Base-by-base conservation (phyloP, 2,888 invertebrate species). In the Cremastinae sp. region DNA sequence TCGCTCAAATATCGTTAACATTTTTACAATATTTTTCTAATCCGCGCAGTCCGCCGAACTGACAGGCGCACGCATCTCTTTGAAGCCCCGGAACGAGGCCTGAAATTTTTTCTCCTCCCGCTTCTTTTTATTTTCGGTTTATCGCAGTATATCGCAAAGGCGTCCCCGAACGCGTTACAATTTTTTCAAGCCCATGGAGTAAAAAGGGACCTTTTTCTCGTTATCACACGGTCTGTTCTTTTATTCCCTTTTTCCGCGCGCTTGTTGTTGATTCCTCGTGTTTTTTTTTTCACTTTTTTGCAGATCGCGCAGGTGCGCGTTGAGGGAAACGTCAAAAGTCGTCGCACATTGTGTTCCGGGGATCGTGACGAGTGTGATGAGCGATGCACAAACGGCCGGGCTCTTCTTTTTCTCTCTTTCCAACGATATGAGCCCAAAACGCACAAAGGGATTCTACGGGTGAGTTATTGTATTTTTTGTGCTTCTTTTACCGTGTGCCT, bases 41-140 rank as follows among this genome's bases (percentile, higher is more conserved):
- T 28, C 28, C 28, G 2, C 28, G 62, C 62, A 59, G 59, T 66
- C 73, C 69, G 62, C 68, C 68, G 58, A 62, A 72, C 62, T 38
- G 75, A 71, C 71, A 71, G 61, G 68, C 36, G 66, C 75, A n/a
- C n/a, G n/a, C n/a, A n/a, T 28, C 5, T 28, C 28, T 75, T 75
- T 75, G 75, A 68, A n/a, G n/a, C 59, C 66, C 62, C 72, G 18
- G 68, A 75, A 68, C 58, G 71, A 68, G 71, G 62, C 62, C 56
- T 47, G 43, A 28, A 62, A 16, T 54, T 49, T 47, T 18, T 49
- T 18, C 58, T 20, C 61, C 54, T 38, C 49, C 65, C 45, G 59
- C 20, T 34, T 62, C 58, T 59, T 49, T 47, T 34, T 65, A 54
- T 71, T 61, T 41, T 20, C 38, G 41, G 22, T 56, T 56, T 45